These are phyloP conservation scores for Drosophila bifasciata DNA, from an alignment of 1,140 invertebrate species.

Conservation along the genomic window DNA sequence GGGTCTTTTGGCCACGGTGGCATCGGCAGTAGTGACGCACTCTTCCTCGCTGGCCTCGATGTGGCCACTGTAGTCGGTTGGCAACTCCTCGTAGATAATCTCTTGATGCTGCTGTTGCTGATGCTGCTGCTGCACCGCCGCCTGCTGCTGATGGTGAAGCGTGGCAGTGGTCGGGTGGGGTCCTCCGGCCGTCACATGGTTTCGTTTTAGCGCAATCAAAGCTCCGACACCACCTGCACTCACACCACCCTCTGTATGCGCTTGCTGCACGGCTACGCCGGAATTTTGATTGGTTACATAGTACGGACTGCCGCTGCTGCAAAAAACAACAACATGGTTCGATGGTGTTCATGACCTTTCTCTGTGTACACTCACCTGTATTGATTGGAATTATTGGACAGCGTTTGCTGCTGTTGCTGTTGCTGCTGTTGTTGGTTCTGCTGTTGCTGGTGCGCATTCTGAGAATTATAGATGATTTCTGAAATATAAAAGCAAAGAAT, in stretches of 20 bases:
- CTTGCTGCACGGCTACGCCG: slow-evolving; percentile 42
- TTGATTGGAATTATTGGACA: slow-evolving; percentile 81
- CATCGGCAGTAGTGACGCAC: slow-evolving; percentile 59
- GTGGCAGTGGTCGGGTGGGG: slow-evolving; percentile 51
- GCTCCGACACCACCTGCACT: slow-evolving; percentile 64
- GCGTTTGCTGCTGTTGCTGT: slow-evolving; percentile 55
- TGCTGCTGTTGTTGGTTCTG: slow-evolving; percentile 50
- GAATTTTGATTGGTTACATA: slow-evolving; percentile 81
- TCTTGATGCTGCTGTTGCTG: slow-evolving; percentile 71
- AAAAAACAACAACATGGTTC: not conserved
- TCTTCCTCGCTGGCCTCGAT: slow-evolving; percentile 76
- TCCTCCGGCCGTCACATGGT: slow-evolving; percentile 74
- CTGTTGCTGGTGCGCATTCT: slow-evolving; percentile 77
- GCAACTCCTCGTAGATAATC: slow-evolving; percentile 81
- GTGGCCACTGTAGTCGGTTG: slow-evolving; percentile 81
- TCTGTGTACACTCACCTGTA: slow-evolving; percentile 60
- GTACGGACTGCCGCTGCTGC: slow-evolving; percentile 75
- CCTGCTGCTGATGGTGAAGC: slow-evolving; percentile 71
- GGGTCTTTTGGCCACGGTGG: slow-evolving; percentile 68
- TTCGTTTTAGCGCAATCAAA: slow-evolving; percentile 76
- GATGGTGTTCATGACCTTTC: not conserved
- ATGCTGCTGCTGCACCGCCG: slow-evolving; percentile 56
- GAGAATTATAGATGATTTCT: slow-evolving; percentile 82
- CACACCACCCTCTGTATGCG: slow-evolving; percentile 58
- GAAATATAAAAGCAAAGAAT: slow-evolving; percentile 21